A percentile compares a stretch with the other conserved stretches of the same genome.
These are phyloP conservation scores for Drosophila neocordata DNA, from an alignment of 1,140 invertebrate species.

Conservation along the genomic window DNA sequence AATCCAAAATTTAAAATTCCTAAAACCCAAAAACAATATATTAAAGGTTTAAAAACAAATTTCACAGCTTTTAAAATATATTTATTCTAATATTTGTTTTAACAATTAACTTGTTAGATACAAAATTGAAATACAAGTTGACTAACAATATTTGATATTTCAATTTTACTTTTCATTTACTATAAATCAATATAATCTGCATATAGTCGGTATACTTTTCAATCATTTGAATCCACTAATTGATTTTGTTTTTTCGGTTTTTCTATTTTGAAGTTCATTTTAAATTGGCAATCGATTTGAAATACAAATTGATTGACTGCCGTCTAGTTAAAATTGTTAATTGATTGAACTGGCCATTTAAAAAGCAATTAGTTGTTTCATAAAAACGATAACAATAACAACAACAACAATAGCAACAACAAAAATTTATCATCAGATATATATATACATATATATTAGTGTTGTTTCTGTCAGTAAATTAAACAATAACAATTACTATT, in stretches of 20 bases:
- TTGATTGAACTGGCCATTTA: conserved; percentile 2
- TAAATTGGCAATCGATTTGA: background rate
- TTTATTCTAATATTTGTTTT: no score
- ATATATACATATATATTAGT: background rate
- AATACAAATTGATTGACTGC: background rate
- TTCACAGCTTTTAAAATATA: no score
- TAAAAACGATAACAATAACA: background rate
- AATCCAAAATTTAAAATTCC: no score
- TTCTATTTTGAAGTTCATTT: background rate
- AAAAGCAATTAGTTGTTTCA: conserved; percentile 17
- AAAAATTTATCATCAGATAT: conserved; percentile 6
- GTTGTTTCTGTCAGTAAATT: background rate
- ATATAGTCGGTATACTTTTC: background rate
- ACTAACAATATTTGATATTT: background rate
- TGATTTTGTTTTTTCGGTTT: no score
- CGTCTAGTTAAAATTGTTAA: background rate
- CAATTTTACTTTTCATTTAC: no score
- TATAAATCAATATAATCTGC: background rate
- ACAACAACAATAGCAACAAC: background rate
- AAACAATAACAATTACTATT: background rate
- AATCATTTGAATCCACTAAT: no score
- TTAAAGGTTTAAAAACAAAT: no score
- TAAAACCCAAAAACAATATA: no score
- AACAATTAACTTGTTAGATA: background rate
- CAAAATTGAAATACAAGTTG: no score